Evolutionary conservation across 2,113 vertebrate species (phyloP).

Genomic region (Galbula dea): DNA sequence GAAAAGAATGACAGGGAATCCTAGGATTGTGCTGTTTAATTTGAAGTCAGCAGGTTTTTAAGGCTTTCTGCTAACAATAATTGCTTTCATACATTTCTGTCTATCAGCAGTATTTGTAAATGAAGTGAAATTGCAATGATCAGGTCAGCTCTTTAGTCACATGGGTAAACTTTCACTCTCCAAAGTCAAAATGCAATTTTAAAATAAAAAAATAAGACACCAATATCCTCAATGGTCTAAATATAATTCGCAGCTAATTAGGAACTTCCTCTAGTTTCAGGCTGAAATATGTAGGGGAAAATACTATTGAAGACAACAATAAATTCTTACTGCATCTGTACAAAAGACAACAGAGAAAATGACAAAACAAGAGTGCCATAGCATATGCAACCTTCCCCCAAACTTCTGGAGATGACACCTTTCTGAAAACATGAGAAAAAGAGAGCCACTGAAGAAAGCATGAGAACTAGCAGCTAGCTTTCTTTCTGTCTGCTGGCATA

Average conservation of each 20-base stretch:
- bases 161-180: slow-evolving; percentile 73
- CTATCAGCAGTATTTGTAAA: slow-evolving; percentile 91
- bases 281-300: slow-evolving; percentile 55
- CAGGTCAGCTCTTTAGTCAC: slow-evolving; percentile 73
- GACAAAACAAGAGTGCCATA: slow-evolving; percentile 53
- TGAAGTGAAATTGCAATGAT: slow-evolving; percentile 72
- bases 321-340: slow-evolving; percentile 78
- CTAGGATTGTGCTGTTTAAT: slow-evolving; percentile 81
- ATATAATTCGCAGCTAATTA: slow-evolving; percentile 43
- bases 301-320: slow-evolving; percentile 51
- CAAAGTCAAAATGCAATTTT: slow-evolving; percentile 73
- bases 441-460: slow-evolving; percentile 66
- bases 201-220: slow-evolving; percentile 48
- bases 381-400: slow-evolving; percentile 49
- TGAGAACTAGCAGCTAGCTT: slow-evolving; percentile 59
- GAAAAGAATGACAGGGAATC: slow-evolving; percentile 69
- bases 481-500: slow-evolving; percentile 29
- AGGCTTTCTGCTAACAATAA: slow-evolving; percentile 96
- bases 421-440: slow-evolving; percentile 45
- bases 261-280: slow-evolving; percentile 51
- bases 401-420: slow-evolving; percentile 9
- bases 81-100: slow-evolving; percentile 87
- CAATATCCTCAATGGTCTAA: slow-evolving; percentile 47
- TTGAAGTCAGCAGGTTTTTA: slow-evolving; percentile 96
- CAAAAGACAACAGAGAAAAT: slow-evolving; percentile 67